phyloP scores from a whole-genome alignment of 2,113 vertebrate species.

The Oncorhynchus nerka region DNA sequence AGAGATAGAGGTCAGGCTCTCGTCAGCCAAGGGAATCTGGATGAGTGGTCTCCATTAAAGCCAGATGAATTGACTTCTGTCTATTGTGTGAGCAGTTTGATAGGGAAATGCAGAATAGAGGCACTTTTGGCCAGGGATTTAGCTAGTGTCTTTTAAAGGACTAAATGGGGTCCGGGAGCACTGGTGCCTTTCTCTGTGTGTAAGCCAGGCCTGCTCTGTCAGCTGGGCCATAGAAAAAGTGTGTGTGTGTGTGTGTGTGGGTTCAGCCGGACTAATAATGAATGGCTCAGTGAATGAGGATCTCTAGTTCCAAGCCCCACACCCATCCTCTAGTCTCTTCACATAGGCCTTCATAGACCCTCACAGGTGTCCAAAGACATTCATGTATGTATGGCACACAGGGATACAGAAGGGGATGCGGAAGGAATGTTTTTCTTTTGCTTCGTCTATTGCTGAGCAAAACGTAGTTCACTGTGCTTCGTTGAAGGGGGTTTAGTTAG shows the following conservation, averaged over 20 bases:
- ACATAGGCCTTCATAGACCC: conserved; percentile 61
- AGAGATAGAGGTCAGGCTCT: conserved; percentile 24
- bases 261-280: conserved; percentile 52
- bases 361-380: conserved; percentile 60
- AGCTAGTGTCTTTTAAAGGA: conserved; percentile 43
- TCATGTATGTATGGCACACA: conserved; percentile 11
- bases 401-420: conserved; percentile 51
- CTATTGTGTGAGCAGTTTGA: conserved; percentile 40
- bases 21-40: conserved; percentile 22
- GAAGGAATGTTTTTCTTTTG: conserved; percentile 23
- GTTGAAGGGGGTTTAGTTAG: conserved; percentile 50
- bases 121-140: conserved; percentile 36
- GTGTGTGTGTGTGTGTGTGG: conserved; percentile 9
- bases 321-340: conserved; percentile 43
- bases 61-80: conserved; percentile 61
- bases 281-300: conserved; percentile 57
- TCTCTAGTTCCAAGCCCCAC: conserved; percentile 13
- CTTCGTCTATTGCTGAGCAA: conserved; percentile 31
- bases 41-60: conserved; percentile 42
- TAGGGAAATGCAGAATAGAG: conserved; percentile 42
- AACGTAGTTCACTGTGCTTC: conserved; percentile 37
- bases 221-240: conserved; percentile 59
- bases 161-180: conserved; percentile 58
- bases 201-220: conserved; percentile 52
- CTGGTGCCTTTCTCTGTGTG: conserved; percentile 54